A percentile compares a stretch with the other conserved stretches of the same genome.
phyloP scores from a whole-genome alignment of 2,113 vertebrate species.

The Orthonyx spaldingii region DNA sequence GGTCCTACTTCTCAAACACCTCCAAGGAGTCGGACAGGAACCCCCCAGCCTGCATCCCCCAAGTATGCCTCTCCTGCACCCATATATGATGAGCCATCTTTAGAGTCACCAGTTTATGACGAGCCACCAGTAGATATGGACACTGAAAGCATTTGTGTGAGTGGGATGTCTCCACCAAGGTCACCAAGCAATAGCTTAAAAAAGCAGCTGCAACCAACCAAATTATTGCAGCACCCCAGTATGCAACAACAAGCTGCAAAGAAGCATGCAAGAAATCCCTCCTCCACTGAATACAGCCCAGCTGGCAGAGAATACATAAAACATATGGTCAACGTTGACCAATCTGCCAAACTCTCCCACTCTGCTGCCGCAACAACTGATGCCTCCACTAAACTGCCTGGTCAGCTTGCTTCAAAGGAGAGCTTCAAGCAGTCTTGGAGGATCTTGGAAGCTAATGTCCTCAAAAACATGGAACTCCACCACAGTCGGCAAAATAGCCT shows the following conservation, averaged over 20 bases:
- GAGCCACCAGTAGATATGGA: slow-evolving; percentile 89
- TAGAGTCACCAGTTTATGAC: slow-evolving; percentile 85
- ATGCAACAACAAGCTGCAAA: slow-evolving; percentile 54
- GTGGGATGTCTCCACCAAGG: slow-evolving; percentile 62
- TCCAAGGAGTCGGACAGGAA: slow-evolving; percentile 70
- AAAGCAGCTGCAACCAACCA: slow-evolving; percentile 67
- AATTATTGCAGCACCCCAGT: slow-evolving; percentile 76
- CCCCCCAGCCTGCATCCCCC: slow-evolving; percentile 76
- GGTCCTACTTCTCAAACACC: slow-evolving; percentile 69
- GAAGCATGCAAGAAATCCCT: slow-evolving; percentile 74
- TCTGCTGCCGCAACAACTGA: slow-evolving; percentile 15
- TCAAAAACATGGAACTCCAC: slow-evolving; percentile 82
- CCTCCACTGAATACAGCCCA: slow-evolving; percentile 83
- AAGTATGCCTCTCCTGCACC: slow-evolving; percentile 76
- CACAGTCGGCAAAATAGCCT: slow-evolving; percentile 83
- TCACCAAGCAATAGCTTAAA: slow-evolving; percentile 77
- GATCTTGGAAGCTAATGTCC: slow-evolving; percentile 79
- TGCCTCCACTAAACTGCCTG: slow-evolving; percentile 19
- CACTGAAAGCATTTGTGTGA: slow-evolving; percentile 70
- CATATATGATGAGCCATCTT: slow-evolving; percentile 82
- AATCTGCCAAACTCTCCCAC: slow-evolving; percentile 54
- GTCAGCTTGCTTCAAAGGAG: slow-evolving; percentile 69
- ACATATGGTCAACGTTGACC: slow-evolving; percentile 87
- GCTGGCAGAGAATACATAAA: slow-evolving; percentile 88
- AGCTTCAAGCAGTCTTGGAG: slow-evolving; percentile 85